phyloP scores from a whole-genome alignment of 2,888 invertebrate species.

The Schizotus pectinicornis region DNA sequence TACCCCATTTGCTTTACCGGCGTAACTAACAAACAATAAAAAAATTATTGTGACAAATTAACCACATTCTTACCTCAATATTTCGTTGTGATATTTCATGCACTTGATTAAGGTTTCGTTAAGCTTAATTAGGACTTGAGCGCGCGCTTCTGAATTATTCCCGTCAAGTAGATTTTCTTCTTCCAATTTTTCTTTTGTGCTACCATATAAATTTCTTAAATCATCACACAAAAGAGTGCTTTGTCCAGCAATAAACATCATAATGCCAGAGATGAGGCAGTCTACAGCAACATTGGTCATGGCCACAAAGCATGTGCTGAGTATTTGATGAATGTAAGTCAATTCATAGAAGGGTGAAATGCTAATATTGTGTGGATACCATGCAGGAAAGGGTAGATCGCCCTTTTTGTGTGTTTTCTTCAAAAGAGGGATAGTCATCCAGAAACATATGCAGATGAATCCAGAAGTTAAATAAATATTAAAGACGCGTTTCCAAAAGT shows the following conservation, averaged over 20 bases:
- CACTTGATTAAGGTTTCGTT: conserved; percentile 5
- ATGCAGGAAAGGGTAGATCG: conserved; percentile 6
- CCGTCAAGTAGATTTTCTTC: not conserved
- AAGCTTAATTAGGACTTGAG: too few relatives aligned
- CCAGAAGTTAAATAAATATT: too few relatives aligned
- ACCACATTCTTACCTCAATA: not conserved
- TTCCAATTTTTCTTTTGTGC: not conserved
- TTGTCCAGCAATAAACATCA: conserved; percentile 9
- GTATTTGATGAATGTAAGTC: conserved; percentile 19
- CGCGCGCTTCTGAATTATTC: not conserved
- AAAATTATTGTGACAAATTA: not conserved
- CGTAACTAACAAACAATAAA: not conserved
- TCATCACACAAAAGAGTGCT: conserved; percentile 14
- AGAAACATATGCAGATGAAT: too few relatives aligned
- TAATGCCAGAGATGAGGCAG: conserved; percentile 12
- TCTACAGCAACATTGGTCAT: conserved; percentile 17
- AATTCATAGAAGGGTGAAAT: conserved; percentile 18
- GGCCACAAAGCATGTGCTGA: conserved; percentile 10
- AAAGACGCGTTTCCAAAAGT: too few relatives aligned
- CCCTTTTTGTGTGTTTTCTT: not conserved
- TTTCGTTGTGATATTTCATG: conserved; percentile 16
- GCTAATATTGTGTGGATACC: conserved; percentile 18
- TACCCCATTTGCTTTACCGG: not conserved
- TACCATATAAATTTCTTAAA: conserved; percentile 7
- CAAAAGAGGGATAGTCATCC: too few relatives aligned